phyloP scores from a whole-genome alignment of 2,888 invertebrate genomes.

The Petrolisthes manimaculis region DNA sequence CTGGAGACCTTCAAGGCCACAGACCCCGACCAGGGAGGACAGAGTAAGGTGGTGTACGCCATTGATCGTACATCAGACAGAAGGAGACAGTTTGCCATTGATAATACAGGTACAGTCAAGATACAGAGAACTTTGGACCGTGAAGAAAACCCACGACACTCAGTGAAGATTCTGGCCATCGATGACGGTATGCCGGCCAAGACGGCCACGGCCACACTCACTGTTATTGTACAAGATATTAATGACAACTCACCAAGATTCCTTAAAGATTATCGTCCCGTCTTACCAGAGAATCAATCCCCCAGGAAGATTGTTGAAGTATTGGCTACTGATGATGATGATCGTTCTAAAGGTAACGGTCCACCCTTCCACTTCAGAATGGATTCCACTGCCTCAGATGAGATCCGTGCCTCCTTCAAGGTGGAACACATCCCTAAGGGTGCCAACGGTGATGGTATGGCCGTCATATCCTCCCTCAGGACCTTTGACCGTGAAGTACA shows the following conservation, averaged over 20 bases:
- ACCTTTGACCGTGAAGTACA: constrained; percentile 96
- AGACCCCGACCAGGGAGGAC: constrained; percentile 86
- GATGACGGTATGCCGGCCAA: constrained; percentile 94
- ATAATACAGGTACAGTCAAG: constrained; percentile 90
- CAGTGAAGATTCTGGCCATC: constrained; percentile 94
- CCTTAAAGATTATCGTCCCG: constrained; percentile 78
- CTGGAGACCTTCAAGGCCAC: constrained; percentile 94
- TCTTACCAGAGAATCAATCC: constrained; percentile 91
- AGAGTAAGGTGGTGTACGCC: constrained; percentile 77
- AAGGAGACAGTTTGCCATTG: constrained; percentile 93
- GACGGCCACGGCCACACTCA: constrained; percentile 92
- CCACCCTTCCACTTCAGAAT: constrained; percentile 96
- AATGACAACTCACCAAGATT: constrained; percentile 96
- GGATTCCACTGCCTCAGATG: constrained; percentile 93
- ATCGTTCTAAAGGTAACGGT: constrained; percentile 92
- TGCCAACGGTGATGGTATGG: constrained; percentile 97
- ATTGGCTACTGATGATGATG: constrained; percentile 92
- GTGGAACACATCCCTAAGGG: constrained; percentile 97
- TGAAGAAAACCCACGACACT: constrained; percentile 94
- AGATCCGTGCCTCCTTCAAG: constrained; percentile 93
- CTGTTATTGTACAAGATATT: constrained; percentile 94
- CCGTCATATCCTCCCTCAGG: constrained; percentile 91
- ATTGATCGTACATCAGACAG: constrained; percentile 93
- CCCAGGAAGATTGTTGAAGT: constrained; percentile 93
- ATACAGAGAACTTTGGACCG: constrained; percentile 92